A percentile compares a stretch with the other conserved stretches of the same genome.
These are phyloP conservation scores for Tethea ocularis DNA, from an alignment of 2,888 invertebrate genomes.

Conservation along the genomic window DNA sequence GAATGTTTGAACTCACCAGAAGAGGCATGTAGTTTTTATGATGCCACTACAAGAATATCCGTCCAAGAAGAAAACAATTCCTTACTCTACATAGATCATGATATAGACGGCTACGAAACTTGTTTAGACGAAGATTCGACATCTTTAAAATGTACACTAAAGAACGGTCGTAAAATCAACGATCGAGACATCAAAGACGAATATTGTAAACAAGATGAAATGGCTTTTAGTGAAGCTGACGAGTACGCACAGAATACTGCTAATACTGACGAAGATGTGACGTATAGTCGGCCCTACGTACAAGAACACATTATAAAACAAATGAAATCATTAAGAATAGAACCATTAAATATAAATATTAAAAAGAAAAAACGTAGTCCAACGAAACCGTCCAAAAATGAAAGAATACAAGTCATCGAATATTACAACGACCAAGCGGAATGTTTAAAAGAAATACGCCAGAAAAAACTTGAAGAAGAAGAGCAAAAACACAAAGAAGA, in stretches of 20 bases:
- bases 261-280: constrained; percentile 56
- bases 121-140: constrained; percentile 84
- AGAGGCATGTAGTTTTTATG: constrained; percentile 61
- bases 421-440: constrained; percentile 87
- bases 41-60: constrained; percentile 63
- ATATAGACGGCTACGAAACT: constrained; percentile 85
- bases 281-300: constrained; percentile 67
- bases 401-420: constrained; percentile 74
- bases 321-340: constrained; percentile 77
- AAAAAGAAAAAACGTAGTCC: constrained; percentile 71
- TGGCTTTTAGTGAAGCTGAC: constrained; percentile 64
- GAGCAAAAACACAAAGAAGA: constrained; percentile 65
- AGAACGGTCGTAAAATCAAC: constrained; percentile 72
- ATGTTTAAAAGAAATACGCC: constrained; percentile 80
- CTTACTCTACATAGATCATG: constrained; percentile 77
- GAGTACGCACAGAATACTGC: constrained; percentile 53
- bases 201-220: constrained; percentile 69
- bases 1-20: constrained; percentile 69
- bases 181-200: constrained; percentile 70
- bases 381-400: constrained; percentile 68
- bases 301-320: constrained; percentile 80
- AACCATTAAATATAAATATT: constrained; percentile 72
- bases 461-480: constrained; percentile 68
- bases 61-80: constrained; percentile 71
- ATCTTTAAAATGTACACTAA: constrained; percentile 61